These are phyloP conservation scores for Sicus ferrugineus DNA, from an alignment of 2,888 invertebrate species.

Conservation along the genomic window DNA sequence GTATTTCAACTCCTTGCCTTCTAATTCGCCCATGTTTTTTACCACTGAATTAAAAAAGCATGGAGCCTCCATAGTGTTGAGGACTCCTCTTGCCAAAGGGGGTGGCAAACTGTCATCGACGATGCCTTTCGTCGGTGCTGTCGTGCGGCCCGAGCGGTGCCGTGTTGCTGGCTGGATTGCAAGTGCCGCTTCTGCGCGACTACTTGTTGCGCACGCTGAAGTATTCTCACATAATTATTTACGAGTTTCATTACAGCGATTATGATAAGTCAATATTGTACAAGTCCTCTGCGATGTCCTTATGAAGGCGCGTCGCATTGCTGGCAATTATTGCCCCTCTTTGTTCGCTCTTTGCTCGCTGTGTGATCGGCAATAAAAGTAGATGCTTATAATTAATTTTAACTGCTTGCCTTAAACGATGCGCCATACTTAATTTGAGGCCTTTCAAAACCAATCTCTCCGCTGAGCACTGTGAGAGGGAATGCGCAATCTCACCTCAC, in stretches of 20 bases:
- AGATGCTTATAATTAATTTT: not conserved
- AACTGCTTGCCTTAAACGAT: too few species aligned
- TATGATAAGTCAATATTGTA: slow-evolving; percentile 29
- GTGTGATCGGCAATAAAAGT: not conserved
- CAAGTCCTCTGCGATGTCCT: slow-evolving; percentile 7
- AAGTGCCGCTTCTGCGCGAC: slow-evolving; percentile 28
- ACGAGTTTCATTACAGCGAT: slow-evolving; percentile 52
- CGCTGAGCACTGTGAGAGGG: too few species aligned
- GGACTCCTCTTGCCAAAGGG: not conserved
- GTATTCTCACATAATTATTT: slow-evolving; percentile 59
- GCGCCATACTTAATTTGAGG: too few species aligned
- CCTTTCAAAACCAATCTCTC: too few species aligned
- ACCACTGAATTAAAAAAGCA: slow-evolving; percentile 1
- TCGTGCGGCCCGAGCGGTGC: not conserved
- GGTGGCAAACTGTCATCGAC: slow-evolving; percentile 20
- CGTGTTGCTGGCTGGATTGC: not conserved
- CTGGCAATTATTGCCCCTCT: slow-evolving; percentile 3
- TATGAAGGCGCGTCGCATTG: too few species aligned
- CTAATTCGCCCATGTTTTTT: slow-evolving; percentile 7
- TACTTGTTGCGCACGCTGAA: not conserved
- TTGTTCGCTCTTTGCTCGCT: not conserved
- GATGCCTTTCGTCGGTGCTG: not conserved
- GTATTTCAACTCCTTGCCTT: too few species aligned
- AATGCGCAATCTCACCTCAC: too few species aligned
- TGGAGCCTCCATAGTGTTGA: not conserved